phyloP scores from a whole-genome alignment of 2,113 vertebrate species.

The Hepsetus odoe region DNA sequence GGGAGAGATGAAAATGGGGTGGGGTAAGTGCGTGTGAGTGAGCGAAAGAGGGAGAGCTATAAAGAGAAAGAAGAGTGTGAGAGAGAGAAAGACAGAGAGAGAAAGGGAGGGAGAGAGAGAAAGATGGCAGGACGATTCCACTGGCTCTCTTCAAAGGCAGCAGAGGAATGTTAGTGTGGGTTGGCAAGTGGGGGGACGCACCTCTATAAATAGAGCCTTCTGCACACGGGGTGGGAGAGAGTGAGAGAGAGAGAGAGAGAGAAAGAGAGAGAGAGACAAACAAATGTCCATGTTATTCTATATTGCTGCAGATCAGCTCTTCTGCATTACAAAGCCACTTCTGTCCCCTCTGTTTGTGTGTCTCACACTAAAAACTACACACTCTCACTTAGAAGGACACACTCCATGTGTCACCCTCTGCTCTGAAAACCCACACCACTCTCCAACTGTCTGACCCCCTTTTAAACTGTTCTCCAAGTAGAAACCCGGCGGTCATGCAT shows the following conservation, averaged over 20 bases:
- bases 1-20: too few species aligned
- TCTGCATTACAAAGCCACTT: too few species aligned
- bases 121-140: slow-evolving; percentile 35
- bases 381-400: not conserved
- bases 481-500: not conserved
- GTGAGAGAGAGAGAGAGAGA: slow-evolving; percentile 19
- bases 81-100: slow-evolving; percentile 5
- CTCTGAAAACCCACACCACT: not conserved
- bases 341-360: not conserved
- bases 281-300: not conserved
- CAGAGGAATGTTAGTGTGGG: slow-evolving; percentile 53
- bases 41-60: not conserved
- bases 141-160: slow-evolving; percentile 28
- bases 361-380: not conserved
- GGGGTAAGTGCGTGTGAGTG: too few species aligned
- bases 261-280: not conserved
- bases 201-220: slow-evolving; percentile 73
- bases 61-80: not conserved
- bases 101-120: slow-evolving; percentile 27
- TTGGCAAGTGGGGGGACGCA: slow-evolving; percentile 46
- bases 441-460: not conserved
- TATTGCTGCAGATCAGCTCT: not conserved
- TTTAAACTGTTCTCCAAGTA: not conserved
- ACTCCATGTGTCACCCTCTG: not conserved
- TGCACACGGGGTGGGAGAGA: slow-evolving; percentile 45